Percentiles rank a stretch among this genome's conserved stretches.
Conservation (phyloP, 2,888 invertebrate genomes). For the Oligia fasciuncula region DNA sequence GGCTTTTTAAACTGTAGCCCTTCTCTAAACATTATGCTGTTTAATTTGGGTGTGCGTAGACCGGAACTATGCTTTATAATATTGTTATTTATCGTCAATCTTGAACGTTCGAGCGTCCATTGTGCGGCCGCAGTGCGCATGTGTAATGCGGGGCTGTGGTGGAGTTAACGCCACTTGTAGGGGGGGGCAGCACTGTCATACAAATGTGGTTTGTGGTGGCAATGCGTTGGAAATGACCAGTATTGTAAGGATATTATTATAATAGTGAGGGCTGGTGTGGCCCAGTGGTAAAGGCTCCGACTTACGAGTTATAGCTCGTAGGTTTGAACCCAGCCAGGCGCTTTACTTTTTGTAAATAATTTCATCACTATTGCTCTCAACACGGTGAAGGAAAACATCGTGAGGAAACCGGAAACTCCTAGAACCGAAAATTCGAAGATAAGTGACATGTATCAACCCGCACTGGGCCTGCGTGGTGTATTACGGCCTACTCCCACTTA, state of each 20-base stretch:
- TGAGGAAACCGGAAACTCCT: not conserved
- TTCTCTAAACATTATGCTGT: not conserved
- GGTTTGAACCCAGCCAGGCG: not conserved
- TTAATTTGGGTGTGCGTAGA: too few relatives aligned
- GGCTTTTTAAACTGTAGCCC: not conserved
- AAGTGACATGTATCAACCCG: not conserved
- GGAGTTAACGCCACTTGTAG: conserved; percentile 20
- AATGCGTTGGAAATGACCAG: not conserved
- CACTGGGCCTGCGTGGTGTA: not conserved
- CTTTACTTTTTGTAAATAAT: not conserved
- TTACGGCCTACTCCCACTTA: not conserved
- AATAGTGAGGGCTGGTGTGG: too few relatives aligned
- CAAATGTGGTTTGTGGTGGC: conserved; percentile 49
- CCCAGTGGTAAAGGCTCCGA: not conserved
- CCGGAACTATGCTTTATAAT: not conserved
- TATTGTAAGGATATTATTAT: too few relatives aligned
- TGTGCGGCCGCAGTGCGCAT: conserved; percentile 20
- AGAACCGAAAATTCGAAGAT: not conserved
- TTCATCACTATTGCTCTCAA: not conserved
- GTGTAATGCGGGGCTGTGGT: conserved; percentile 5
- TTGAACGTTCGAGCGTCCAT: not conserved
- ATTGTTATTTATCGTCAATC: conserved; percentile 29
- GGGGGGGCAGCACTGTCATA: conserved; percentile 40
- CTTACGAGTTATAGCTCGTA: not conserved
- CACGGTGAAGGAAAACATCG: not conserved